phyloP scores from a whole-genome alignment of 2,113 vertebrate genomes.

The Lepus europaeus region DNA sequence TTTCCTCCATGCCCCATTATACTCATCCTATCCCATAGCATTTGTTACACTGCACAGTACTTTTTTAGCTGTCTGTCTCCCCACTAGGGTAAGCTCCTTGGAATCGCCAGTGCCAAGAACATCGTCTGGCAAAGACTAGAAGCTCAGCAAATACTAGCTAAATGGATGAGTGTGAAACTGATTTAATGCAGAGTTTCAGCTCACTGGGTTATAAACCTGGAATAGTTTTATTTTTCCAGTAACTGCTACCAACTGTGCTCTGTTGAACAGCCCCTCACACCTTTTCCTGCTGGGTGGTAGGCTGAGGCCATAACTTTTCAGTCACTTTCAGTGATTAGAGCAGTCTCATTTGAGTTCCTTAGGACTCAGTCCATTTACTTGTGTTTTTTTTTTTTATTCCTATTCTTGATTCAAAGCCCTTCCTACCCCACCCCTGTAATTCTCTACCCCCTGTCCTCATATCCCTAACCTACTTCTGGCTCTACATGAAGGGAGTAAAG shows the following conservation, averaged over 20 bases:
- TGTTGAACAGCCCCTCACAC: slow-evolving; percentile 28
- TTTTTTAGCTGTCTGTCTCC: slow-evolving; percentile 59
- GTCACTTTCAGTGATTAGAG: slow-evolving; percentile 59
- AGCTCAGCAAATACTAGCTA: slow-evolving; percentile 69
- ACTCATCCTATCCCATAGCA: slow-evolving; percentile 24
- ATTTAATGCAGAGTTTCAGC: slow-evolving; percentile 72
- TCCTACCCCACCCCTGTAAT: background rate
- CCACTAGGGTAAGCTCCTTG: slow-evolving; percentile 64
- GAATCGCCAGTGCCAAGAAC: slow-evolving; percentile 46
- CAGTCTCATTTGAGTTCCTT: slow-evolving; percentile 50
- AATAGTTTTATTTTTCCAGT: slow-evolving; percentile 77
- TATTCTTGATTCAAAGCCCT: slow-evolving; percentile 56
- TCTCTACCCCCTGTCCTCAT: background rate
- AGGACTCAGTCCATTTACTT: background rate
- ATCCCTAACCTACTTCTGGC: slow-evolving; percentile 12
- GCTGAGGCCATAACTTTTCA: slow-evolving; percentile 61
- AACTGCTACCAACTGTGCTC: slow-evolving; percentile 71
- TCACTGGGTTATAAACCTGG: slow-evolving; percentile 70
- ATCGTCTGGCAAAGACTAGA: slow-evolving; percentile 70
- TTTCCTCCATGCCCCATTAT: background rate
- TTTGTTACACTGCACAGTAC: slow-evolving; percentile 45
- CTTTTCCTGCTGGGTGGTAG: slow-evolving; percentile 67
- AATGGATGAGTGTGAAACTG: slow-evolving; percentile 69
- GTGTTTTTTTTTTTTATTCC: slow-evolving; percentile 55
- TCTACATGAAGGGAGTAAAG: background rate